Percentiles rank a stretch among this genome's conserved stretches.
Evolutionary conservation across 2,113 vertebrate species (phyloP).

Genomic region (Microtus montanus): DNA sequence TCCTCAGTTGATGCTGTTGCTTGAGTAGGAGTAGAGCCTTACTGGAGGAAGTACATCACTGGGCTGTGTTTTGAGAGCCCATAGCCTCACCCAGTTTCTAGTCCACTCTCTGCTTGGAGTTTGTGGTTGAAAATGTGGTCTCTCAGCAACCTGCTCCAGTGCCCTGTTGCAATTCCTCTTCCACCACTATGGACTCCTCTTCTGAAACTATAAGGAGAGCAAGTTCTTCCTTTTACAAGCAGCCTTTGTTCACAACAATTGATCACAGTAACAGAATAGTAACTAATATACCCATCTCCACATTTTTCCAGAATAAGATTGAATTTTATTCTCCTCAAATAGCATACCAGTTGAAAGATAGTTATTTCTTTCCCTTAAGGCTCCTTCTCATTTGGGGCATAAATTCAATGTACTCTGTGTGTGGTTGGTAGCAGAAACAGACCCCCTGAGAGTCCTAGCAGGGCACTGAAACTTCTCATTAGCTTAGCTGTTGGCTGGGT

Average conservation of each 20-base stretch:
- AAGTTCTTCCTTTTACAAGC: background rate
- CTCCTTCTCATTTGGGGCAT: background rate
- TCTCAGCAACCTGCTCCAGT: background rate
- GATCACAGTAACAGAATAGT: background rate
- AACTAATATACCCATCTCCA: background rate
- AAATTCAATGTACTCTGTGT: background rate
- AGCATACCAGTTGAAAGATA: background rate
- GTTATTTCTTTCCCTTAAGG: background rate
- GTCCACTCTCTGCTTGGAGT: background rate
- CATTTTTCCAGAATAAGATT: background rate
- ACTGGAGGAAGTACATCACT: background rate
- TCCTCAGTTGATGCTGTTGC: background rate
- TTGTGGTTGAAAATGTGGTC: background rate
- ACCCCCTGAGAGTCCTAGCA: background rate
- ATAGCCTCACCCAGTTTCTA: too few relatives aligned
- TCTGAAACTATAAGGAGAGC: background rate
- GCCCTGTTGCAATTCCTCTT: background rate
- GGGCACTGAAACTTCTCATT: background rate
- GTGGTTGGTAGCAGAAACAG: background rate
- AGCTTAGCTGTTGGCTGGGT: background rate
- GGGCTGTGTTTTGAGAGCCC: background rate
- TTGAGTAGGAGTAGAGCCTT: background rate
- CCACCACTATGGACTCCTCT: background rate
- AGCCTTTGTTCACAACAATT: background rate
- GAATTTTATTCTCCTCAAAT: background rate